Percentiles rank a stretch among this genome's conserved stretches.
Evolutionary conservation across 2,888 invertebrate genomes (phyloP).

Genomic region (Zonitis immaculata): DNA sequence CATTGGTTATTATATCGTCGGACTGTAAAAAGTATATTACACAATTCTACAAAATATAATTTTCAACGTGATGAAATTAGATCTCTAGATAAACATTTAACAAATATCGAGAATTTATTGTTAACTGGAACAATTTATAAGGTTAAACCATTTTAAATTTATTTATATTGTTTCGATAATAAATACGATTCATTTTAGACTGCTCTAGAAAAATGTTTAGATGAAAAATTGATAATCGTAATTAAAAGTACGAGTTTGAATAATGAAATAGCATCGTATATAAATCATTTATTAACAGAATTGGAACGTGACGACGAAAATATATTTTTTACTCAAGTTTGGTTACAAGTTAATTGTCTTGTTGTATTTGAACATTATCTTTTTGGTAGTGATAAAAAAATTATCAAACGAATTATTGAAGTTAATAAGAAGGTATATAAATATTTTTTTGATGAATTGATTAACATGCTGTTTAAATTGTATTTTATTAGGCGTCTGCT

Average conservation of each 20-base stretch:
- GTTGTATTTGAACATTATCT: slow-evolving; percentile 64
- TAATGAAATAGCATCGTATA: slow-evolving; percentile 62
- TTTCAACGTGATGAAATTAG: slow-evolving; percentile 59
- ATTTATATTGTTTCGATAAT: slow-evolving; percentile 26
- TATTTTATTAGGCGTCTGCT: slow-evolving; percentile 59
- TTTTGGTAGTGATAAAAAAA: slow-evolving; percentile 76
- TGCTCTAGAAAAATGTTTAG: slow-evolving; percentile 40
- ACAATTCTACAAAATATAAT: slow-evolving; percentile 59
- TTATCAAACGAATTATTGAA: slow-evolving; percentile 68
- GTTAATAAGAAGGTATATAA: slow-evolving; percentile 73
- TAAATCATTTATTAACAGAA: slow-evolving; percentile 59
- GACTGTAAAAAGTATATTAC: slow-evolving; percentile 64
- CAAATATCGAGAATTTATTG: slow-evolving; percentile 62
- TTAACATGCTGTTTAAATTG: background rate
- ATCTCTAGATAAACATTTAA: slow-evolving; percentile 66
- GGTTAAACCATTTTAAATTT: too few relatives aligned
- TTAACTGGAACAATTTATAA: slow-evolving; percentile 69
- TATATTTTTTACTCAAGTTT: slow-evolving; percentile 54
- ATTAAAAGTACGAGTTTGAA: slow-evolving; percentile 42
- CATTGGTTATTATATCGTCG: slow-evolving; percentile 78
- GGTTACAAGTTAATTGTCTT: slow-evolving; percentile 63
- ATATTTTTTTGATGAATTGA: too few relatives aligned
- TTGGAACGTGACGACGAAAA: slow-evolving; percentile 59
- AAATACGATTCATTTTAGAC: slow-evolving; percentile 30
- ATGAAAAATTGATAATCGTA: slow-evolving; percentile 35